phyloP scores from a whole-genome alignment of 1,140 invertebrate species.

The Calliphora vicina region DNA sequence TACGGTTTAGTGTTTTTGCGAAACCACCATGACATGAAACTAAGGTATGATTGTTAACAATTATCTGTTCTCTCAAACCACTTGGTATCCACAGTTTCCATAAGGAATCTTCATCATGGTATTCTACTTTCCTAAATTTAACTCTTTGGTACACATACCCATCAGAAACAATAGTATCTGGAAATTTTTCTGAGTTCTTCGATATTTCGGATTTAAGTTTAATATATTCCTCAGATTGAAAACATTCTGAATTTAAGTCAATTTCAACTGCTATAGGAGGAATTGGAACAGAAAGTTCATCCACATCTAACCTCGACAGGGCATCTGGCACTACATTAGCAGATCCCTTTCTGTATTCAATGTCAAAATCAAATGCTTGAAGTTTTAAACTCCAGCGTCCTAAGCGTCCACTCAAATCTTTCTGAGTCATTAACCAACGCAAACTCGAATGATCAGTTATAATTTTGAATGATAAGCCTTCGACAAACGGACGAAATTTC shows the following conservation, averaged over 20 bases:
- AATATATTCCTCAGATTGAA: background rate
- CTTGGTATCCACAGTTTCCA: slow-evolving; percentile 17
- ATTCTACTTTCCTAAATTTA: background rate
- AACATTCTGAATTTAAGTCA: background rate
- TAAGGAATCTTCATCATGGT: background rate
- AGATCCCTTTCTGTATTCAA: slow-evolving; percentile 60
- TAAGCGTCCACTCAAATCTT: slow-evolving; percentile 60
- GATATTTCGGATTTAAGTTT: background rate
- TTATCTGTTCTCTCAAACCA: background rate
- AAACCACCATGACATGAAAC: slow-evolving; percentile 15
- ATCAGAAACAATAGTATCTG: background rate
- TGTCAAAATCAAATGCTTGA: slow-evolving; percentile 60
- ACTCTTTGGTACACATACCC: background rate
- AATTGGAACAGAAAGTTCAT: background rate
- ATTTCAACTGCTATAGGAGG: background rate
- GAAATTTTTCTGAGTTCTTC: background rate
- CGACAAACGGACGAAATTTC: too few species aligned
- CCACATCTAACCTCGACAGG: slow-evolving; percentile 45
- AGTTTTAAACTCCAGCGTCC: slow-evolving; percentile 63
- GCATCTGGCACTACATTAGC: slow-evolving; percentile 55
- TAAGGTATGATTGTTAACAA: background rate
- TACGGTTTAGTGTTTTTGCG: background rate
- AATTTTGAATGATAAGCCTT: slow-evolving; percentile 59
- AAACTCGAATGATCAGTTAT: slow-evolving; percentile 65
- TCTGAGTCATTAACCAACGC: slow-evolving; percentile 62